A percentile compares a stretch with the other conserved stretches of the same genome.
Conservation (phyloP, 2,113 vertebrate species). For the Jaculus jaculus region DNA sequence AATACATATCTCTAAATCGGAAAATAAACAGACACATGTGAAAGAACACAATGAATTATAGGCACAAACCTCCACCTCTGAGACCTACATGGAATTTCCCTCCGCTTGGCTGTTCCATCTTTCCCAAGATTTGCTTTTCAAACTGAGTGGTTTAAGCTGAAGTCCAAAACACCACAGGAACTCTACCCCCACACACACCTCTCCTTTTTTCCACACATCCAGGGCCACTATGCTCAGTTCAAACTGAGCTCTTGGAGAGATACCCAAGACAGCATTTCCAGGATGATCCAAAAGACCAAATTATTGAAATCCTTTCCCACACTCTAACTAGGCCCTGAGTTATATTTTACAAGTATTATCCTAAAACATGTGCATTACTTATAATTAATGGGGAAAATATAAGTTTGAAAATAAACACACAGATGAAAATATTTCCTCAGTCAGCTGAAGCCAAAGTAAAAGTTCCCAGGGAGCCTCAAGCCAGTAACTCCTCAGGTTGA, state of each 20-base stretch:
- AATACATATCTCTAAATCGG: slow-evolving; percentile 38
- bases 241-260: neutral
- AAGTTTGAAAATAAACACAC: neutral
- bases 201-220: neutral
- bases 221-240: neutral
- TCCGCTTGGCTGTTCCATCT: neutral
- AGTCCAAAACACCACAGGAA: neutral
- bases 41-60: slow-evolving; percentile 20
- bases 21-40: slow-evolving; percentile 44
- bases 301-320: neutral
- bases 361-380: slow-evolving; percentile 23
- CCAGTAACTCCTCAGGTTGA: neutral
- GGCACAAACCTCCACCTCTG: neutral
- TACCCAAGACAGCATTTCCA: neutral
- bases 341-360: slow-evolving; percentile 1
- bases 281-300: neutral
- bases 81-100: neutral
- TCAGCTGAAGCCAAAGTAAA: neutral
- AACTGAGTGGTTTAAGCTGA: neutral
- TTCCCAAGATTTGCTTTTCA: neutral
- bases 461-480: neutral
- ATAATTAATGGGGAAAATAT: slow-evolving; percentile 45
- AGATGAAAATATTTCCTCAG: neutral
- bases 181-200: neutral
- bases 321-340: neutral